These are phyloP conservation scores for Piscicola geometra DNA, from an alignment of 2,888 invertebrate genomes.

Conservation along the genomic window DNA sequence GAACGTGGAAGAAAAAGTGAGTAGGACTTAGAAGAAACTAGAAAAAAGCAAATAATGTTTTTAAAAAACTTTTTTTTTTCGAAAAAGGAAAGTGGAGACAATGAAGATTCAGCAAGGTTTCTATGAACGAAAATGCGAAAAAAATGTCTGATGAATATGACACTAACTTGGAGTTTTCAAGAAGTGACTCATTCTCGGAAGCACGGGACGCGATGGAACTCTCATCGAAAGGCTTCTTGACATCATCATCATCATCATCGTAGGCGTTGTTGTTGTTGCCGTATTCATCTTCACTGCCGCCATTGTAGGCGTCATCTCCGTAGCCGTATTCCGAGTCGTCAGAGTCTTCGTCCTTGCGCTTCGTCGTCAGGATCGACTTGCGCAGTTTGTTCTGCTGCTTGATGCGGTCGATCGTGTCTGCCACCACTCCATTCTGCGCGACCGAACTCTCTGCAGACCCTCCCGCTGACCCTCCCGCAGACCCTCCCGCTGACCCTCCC, in stretches of 20 bases:
- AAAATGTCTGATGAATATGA: neutral
- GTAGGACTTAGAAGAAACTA: no score
- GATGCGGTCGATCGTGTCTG: neutral
- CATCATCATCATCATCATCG: conserved; percentile 43
- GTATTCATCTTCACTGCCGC: neutral
- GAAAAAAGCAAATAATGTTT: no score
- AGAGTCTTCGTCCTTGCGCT: neutral
- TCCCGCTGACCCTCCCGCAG: no score
- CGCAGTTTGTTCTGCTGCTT: neutral
- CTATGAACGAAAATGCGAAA: no score
- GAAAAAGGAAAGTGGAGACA: no score
- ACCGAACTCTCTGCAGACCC: no score
- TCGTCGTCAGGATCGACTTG: neutral
- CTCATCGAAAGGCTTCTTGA: conserved; percentile 38
- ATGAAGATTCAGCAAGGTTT: no score
- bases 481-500: no score
- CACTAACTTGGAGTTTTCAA: neutral
- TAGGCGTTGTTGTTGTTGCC: neutral
- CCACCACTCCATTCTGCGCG: no score
- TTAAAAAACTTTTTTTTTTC: no score
- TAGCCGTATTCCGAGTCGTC: neutral
- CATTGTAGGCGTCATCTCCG: neutral
- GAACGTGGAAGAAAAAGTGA: no score
- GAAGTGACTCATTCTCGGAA: neutral
- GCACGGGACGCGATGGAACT: neutral